Evolutionary conservation across 2,797 vertebrate genomes (phyloP), one percentile per base, ranked within the genome.

Genomic region (Prionace glauca): DNA sequence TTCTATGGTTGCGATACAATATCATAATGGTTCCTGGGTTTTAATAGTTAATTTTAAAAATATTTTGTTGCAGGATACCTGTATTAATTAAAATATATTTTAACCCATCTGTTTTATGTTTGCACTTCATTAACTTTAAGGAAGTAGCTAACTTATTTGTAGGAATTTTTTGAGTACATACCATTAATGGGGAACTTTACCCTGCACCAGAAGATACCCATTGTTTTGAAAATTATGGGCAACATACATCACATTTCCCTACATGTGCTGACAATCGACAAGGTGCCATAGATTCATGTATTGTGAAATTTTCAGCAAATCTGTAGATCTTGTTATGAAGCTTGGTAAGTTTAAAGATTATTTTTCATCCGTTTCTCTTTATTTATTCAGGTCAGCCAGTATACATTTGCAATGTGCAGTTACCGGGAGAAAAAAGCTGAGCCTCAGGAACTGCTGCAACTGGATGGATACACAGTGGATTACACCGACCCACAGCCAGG

Each of bases 381-480:
- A 97, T 7, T 96, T 96, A 96, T 96, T 69, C 97, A 99, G 99
- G 99, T 99, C 97, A 99, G 99, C 97, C 99, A 99, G 97, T 99
- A 99, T 97, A 99, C 99, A 11, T 99, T 99, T 97, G 99, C 99
- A 96, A 99, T 99, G 99, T 99, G 99, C 98, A 99, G 99, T 98
- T 99, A 99, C 97, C 98, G 99, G 96, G 99, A 99, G 97, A 99
- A 99, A 97, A 99, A 99, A 96, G 98, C 99, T 0, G 99, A 99
- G 96, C 99, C 99, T 24, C 99, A 99, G 97, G 99, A 99, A 96
- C 98, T 99, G 95, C 98, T 99, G 12, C 99, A 99, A 60, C 97
- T 99, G 92, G 99, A 99, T 3, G 99, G 99, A 96, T 99, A 99
- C 98, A 99, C 99, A 32, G 99, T 99, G 98, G 99, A 99, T 96